Percentiles rank a stretch among this genome's conserved stretches.
Conservation (phyloP, 2,888 invertebrate species). For the Drosophila mulleri region DNA sequence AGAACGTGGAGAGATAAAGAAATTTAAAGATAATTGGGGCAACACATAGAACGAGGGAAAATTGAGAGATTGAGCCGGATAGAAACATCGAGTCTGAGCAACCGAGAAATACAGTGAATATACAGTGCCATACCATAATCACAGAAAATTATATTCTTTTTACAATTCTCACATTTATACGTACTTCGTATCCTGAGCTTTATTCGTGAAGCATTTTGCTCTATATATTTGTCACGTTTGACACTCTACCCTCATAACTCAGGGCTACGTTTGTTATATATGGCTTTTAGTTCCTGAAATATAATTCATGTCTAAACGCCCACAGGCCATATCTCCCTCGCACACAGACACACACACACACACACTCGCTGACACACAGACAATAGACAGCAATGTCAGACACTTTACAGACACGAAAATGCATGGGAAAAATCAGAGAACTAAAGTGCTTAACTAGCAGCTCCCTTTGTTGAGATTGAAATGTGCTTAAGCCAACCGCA, state of each 20-base stretch:
- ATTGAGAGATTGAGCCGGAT: neutral
- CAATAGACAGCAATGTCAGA: constrained; percentile 55
- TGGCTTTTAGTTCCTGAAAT: constrained; percentile 34
- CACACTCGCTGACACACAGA: constrained; percentile 21
- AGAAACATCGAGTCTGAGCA: neutral
- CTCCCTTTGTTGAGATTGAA: constrained; percentile 30
- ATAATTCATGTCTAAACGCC: constrained; percentile 11
- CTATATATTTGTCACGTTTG: constrained; percentile 11
- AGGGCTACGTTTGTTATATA: constrained; percentile 31
- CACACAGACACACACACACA: constrained; percentile 13
- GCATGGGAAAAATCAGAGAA: constrained; percentile 68
- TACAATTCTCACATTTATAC: neutral
- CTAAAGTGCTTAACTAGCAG: constrained; percentile 20
- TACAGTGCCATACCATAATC: neutral
- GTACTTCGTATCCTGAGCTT: neutral
- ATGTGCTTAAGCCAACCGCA: constrained; percentile 54
- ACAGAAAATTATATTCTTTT: neutral
- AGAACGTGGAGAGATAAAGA: neutral
- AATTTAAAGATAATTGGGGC: neutral
- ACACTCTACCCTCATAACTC: constrained; percentile 22
- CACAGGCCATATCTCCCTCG: neutral
- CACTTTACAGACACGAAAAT: constrained; percentile 69
- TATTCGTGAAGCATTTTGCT: neutral
- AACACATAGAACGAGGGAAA: neutral
- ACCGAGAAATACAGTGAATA: too few species aligned